Evolutionary conservation across 1,140 invertebrate species (phyloP), one percentile per base, ranked within the genome.

Genomic region (Formica selysi): DNA sequence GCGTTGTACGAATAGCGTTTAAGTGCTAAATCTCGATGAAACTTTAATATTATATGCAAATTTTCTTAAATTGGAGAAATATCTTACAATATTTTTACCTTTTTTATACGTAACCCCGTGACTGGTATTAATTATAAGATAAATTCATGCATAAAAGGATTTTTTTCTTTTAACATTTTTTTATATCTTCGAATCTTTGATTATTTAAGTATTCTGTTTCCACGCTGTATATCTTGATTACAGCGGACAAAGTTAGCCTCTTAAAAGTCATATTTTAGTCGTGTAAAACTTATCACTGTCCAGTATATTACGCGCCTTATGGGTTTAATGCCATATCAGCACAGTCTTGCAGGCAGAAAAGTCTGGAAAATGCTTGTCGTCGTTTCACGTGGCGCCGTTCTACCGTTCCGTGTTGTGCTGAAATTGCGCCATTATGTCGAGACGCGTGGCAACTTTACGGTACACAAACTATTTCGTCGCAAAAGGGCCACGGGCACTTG

Each of bases 391-490:
- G 44, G 26, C 32, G 22, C 19, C 22, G 36, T 76, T 76, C 22
- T 22, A n/a, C n/a, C 32, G 41, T 44, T 44, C 41, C 41, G 11
- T 51, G 10, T 51, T 13, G 19, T 65, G 41, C 61, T 13, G n/a
- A 4, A 79, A 79, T 54, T 79, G 64, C 22, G 44, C 32, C 62
- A 79, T 79, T 79, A 79, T n/a, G 41, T 57, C 32, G 44, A 13
- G 32, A 68, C 76, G 62, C 44, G 64, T 68, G 22, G 64, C 22
- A 80, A 70, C 44, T 80, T 70, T 54, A 41, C 32, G 32, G 36
- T 44, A 41, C 4, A 26, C 32, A 54, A 68, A 54, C 32, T 79
- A 26, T 79, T 16, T 11, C 32, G n/a, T 41, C 32, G 59, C 64
- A 44, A 65, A 29, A 65, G 7, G 13, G 44, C 13, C 38, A 0